These are phyloP conservation scores for Adelognathus sp. DNA, from an alignment of 2,888 invertebrate genomes.

Conservation along the genomic window DNA sequence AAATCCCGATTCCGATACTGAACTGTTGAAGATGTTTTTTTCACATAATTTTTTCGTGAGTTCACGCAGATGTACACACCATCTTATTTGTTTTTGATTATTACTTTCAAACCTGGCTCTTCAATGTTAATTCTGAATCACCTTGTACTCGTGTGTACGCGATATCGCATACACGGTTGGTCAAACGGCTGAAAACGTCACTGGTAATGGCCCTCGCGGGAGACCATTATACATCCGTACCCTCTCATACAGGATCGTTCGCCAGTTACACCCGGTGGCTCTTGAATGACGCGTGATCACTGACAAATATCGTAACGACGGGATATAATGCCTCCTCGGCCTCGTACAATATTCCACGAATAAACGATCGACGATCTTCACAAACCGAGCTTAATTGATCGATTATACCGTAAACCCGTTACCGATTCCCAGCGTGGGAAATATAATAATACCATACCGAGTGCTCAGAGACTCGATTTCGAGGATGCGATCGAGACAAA, in stretches of 20 bases:
- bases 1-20: no score
- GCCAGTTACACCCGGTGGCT: constrained; percentile 39
- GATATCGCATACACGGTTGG: constrained; percentile 26
- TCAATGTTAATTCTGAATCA: no score
- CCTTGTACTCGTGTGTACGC: no score
- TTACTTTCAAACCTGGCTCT: no score
- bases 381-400: constrained; percentile 6
- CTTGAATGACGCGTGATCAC: constrained; percentile 43
- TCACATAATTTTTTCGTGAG: no score
- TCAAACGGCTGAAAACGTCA: constrained; percentile 56
- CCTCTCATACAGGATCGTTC: constrained; percentile 8
- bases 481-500: neutral
- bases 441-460: neutral
- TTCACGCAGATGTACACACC: no score
- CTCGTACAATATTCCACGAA: constrained; percentile 1
- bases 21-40: no score
- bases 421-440: neutral
- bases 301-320: constrained; percentile 50
- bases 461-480: neutral
- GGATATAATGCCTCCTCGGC: constrained; percentile 20
- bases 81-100: no score
- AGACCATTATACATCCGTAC: constrained; percentile 50
- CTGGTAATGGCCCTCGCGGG: constrained; percentile 59
- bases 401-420: neutral
- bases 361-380: constrained; percentile 17